Base-by-base conservation (phyloP, 2,888 invertebrate genomes). In the Nephrotoma guestfalica region DNA sequence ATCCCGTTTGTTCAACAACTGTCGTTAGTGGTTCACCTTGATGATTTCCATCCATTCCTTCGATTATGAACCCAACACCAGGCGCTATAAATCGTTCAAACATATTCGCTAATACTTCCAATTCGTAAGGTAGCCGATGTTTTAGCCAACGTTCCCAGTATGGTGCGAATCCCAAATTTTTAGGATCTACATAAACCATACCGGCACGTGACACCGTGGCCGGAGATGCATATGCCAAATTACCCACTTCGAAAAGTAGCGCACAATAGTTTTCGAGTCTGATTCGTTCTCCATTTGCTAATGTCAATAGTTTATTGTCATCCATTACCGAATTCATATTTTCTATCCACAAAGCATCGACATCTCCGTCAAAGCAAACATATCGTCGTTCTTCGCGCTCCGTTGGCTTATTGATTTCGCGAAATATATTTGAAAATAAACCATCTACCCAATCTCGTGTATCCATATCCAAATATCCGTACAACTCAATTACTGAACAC, bases 271-370 rank as follows among this genome's bases (percentile, higher is more conserved):
- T 94, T 89, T 96, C 95, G 87, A 97, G 92, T 87, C 96, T 93
- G 88, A 97, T 97, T 88, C 97, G 93, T 92, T 98, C 96, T 87
- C 97, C 97, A 90, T 98, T 98, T 4, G 97, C 97, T 87, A 98
- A 92, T 0, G 98, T 98, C 87, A 98, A 92, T 83, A 98, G 92
- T 90, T 95, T 96, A 90, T 98, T 98, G 91, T 98, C 98, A 90
- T 98, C 98, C 98, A 98, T 98, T 1, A 98, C 97, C 0, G 97
- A 97, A 92, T 98, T 98, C 97, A 98, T 98, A 92, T 98, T 98
- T 92, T 98, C 98, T 88, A 98, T 97, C 98, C 98, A 98, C 71
- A 97, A 93, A 0, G 98, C 96, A 92, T 98, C 98, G 2, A 98
- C 97, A 90, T 98, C 97, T 2, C 98, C 98, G 90, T 98, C 98